Percentiles rank a stretch among this genome's conserved stretches.
These are phyloP conservation scores for Bemisia tabaci DNA, from an alignment of 1,140 invertebrate species.

Conservation along the genomic window DNA sequence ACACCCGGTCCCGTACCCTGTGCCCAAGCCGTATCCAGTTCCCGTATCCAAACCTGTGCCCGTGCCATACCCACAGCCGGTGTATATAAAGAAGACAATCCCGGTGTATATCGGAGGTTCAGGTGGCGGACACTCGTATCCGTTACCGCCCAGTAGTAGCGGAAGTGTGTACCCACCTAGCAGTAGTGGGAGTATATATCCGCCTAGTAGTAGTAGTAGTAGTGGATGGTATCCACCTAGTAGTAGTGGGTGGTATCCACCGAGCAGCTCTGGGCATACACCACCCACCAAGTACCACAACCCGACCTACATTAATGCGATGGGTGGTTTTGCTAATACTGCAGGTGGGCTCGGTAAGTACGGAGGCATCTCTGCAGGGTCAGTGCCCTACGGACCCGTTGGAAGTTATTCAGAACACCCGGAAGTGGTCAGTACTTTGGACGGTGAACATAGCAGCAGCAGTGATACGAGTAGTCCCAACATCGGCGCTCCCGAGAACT, in stretches of 20 bases:
- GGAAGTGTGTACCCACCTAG: background rate
- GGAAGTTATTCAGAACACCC: background rate
- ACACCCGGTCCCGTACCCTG: slow-evolving; percentile 29
- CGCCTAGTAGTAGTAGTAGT: background rate
- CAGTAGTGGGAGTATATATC: background rate
- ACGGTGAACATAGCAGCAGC: background rate
- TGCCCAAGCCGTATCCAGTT: slow-evolving; percentile 22
- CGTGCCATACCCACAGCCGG: background rate
- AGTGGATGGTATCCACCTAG: background rate
- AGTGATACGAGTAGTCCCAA: background rate
- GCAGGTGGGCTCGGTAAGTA: background rate
- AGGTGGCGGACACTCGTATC: background rate
- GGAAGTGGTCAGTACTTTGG: background rate
- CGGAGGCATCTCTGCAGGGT: no score
- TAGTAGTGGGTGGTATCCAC: background rate
- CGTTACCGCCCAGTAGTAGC: no score
- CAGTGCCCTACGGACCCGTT: background rate
- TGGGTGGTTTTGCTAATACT: no score
- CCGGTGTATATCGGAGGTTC: background rate
- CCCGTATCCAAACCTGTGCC: slow-evolving; percentile 40
- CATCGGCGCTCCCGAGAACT: background rate
- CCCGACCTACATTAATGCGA: background rate
- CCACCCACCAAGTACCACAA: background rate
- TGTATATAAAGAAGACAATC: background rate
- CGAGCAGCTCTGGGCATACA: background rate